Conservation (phyloP, 1,140 invertebrate species). For the Trichonephila inaurata region DNA sequence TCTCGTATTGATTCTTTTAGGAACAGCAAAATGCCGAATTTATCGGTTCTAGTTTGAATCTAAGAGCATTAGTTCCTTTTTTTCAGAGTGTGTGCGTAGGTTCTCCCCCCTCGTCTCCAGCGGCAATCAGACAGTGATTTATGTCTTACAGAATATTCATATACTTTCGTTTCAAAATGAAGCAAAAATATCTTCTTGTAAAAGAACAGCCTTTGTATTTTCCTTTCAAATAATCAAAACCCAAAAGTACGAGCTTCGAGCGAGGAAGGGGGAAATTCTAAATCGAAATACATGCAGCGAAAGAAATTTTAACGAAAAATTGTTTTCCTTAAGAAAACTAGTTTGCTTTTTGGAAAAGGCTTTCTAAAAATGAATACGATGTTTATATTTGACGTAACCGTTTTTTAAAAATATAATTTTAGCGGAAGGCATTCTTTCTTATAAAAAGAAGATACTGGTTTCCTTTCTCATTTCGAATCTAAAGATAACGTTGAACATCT, state of each 20-base stretch:
- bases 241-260: not conserved
- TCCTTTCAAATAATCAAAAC: constrained; percentile 1
- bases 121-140: not conserved
- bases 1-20: not conserved
- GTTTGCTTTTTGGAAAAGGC: not conserved
- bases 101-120: not conserved
- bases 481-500: no score
- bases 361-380: not conserved
- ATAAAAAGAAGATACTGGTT: no score
- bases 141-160: constrained; percentile 1
- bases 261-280: not conserved
- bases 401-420: no score
- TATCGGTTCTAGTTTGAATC: not conserved
- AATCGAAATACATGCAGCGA: not conserved
- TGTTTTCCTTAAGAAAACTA: not conserved
- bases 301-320: not conserved
- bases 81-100: not conserved
- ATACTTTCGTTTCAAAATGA: not conserved
- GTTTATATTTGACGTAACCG: no score
- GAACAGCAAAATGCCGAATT: not conserved
- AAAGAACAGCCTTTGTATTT: not conserved
- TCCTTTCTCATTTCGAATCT: no score
- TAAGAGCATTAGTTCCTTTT: not conserved
- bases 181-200: not conserved
- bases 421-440: no score